Evolutionary conservation across 2,797 vertebrate species (phyloP), one percentile per base, ranked within the genome.

Genomic region (Periophthalmus magnuspinnatus): DNA sequence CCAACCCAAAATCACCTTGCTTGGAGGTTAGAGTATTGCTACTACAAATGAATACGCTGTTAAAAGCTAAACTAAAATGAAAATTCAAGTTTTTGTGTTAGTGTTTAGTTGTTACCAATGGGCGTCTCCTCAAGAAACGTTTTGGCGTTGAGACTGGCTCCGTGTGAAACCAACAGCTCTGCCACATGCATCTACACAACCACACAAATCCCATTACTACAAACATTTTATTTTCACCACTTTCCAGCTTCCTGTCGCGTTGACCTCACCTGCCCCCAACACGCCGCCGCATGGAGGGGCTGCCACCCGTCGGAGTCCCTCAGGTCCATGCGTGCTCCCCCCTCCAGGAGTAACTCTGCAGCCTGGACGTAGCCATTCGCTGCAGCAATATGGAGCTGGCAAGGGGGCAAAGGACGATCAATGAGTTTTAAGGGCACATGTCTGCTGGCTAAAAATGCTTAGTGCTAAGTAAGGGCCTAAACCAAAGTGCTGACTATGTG

Each of bases 261-360:
- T 81, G 79, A 92, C 94, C 92, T 94, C 72, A 99, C 97, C 95
- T 99, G 97, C 86, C 97, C 97, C 97, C 97, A 99, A 93, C 97
- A 99, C 3, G 96, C 95, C 36, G 97, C 97, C 14, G 97, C 97
- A 0, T 99, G 97, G 65, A 99, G 93, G 19, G 97, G 96, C 85
- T 98, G 96, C 97, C 97, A 99, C 77, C 96, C 95, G 2, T 99
- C 97, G 63, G 92, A 92, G 86, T 99, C 97, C 74, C 93, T 95
- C 60, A 95, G 82, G 70, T 98, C 96, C 87, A 96, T 93, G 17
- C 91, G 92, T 32, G 95, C 95, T 6, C 97, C 96, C 0, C 95
- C 95, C 88, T 99, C 97, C 75, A 99, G 93, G 28, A 99, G 94
- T 68, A 95, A 92, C 91, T 99, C 97, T 36, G 96, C 94, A 57